Base-by-base conservation (phyloP, 2,113 vertebrate genomes). In the Gavialis gangeticus region DNA sequence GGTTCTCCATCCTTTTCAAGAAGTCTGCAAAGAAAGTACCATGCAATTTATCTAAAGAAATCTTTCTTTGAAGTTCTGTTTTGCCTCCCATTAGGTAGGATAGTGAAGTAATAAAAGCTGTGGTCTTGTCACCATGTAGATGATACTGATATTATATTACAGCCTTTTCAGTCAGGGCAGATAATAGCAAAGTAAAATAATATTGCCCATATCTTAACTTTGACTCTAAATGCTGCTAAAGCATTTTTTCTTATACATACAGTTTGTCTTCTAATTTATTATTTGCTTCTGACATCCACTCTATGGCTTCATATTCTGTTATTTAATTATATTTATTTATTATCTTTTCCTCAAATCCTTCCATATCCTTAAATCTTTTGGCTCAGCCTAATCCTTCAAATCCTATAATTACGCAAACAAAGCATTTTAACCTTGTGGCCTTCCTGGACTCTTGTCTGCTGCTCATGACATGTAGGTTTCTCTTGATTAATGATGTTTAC, bases 331-430 rank as follows among this genome's bases (percentile, higher is more conserved):
- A 46, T 46, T 46, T 46, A 46, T 46, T 94, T 89, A 94, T 96
- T 95, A 93, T 94, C 96, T 96, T 56, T 95, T 5, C 28, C 4
- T 94, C 93, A 94, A 96, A 95, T 96, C 96, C 93, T 56, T 96
- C 79, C 64, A n/a, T 87, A 92, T 94, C 92, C 95, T 96, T 85
- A 95, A 96, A 94, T 87, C 73, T 89, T 89, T 76, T 85, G 10
- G 56, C 94, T 94, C 90, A 87, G 91, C 79, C 79, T 96, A 97
- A 96, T 96, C 94, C 88, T 94, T 97, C 96, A 92, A 94, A 95
- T 97, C 96, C 88, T 91, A 28, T 96, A 96, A 97, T 96, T 95
- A 92, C 84, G 94, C 95, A 95, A 96, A 97, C 88, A 96, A 97
- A 96, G 88, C 90, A 96, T 95, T 97, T 95, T 96, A 95, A 95